Base-by-base conservation (phyloP, 2,888 invertebrate genomes). In the Meloe dianella region DNA sequence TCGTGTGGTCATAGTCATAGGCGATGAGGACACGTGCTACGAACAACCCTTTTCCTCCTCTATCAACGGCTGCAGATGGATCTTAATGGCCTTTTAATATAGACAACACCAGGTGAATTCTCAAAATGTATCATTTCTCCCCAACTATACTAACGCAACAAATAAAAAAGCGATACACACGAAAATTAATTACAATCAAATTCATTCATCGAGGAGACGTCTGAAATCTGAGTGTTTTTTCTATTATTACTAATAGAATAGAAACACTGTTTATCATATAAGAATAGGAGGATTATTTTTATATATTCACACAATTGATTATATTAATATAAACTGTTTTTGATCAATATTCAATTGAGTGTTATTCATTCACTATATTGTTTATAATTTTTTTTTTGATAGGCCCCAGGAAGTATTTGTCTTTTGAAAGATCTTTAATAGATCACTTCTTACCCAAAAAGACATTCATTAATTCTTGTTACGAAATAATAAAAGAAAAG, bases 51-150 rank as follows among this genome's bases (percentile, higher is more conserved):
- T 73, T 70, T 60, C 72, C 63, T 66, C 60, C 69, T 65, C 72
- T 41, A 59, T 57, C 47, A 51, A 24, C 24, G 57, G 47, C 61
- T 66, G 70, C 75, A 74, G 73, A 75, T 74, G 75, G 68, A 71
- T 66, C 72, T 64, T 73, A 72, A 75, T 74, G 64, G 69, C 61
- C 60, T 68, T 74, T 73, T 74, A 74, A 74, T 74, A 67, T 68
- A 62, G 71, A 66, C 67, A 51, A 71, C 66, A 69, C 69, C 73
- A 72, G 71, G 69, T 73, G 73, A 51, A 72, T 29, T 47, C 60
- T 47, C 38, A 57, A 67, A 67, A 71, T 69, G 62, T 69, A 72
- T 8, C 47, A 20, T 22, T 47, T 47, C 47, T 47, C 47, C 47
- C 47, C 47, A 41, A 41, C 41, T 41, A 17, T 17, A 41, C 54